These are phyloP conservation scores for Brachyalestes nurse DNA, from an alignment of 2,797 vertebrate species.

Conservation along the genomic window DNA sequence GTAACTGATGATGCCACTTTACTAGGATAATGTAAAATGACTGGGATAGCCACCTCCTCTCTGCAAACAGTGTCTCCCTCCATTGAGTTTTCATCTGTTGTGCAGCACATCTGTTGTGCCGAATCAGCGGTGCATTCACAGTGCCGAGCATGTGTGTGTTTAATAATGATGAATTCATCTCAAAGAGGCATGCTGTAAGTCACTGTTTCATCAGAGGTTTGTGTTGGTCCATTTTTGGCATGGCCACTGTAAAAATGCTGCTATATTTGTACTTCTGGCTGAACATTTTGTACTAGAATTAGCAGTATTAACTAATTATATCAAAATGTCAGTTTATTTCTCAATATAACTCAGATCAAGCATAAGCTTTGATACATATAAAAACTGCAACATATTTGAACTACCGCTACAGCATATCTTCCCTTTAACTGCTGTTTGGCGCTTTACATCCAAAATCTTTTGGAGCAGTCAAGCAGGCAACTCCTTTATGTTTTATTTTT, in stretches of 20 bases:
- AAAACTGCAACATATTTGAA: neutral
- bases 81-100: slow-evolving; percentile 72
- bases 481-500: too few species aligned
- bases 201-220: slow-evolving; percentile 37
- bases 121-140: slow-evolving; percentile 70
- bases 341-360: neutral
- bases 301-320: too few species aligned
- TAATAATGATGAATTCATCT: slow-evolving; percentile 75
- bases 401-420: neutral
- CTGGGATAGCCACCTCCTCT: slow-evolving; percentile 71
- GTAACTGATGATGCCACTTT: slow-evolving; percentile 23
- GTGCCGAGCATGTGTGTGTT: slow-evolving; percentile 67
- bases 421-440: too few species aligned
- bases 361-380: neutral
- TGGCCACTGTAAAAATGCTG: neutral
- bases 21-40: slow-evolving; percentile 35
- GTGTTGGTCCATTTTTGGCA: neutral
- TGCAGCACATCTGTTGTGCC: slow-evolving; percentile 67
- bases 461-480: too few species aligned
- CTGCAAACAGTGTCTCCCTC: slow-evolving; percentile 77
- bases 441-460: too few species aligned
- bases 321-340: too few species aligned
- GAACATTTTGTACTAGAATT: neutral
- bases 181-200: slow-evolving; percentile 45
- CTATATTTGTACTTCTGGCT: neutral